phyloP scores from a whole-genome alignment of 2,797 vertebrate species.

The Petrocephalus schoutedeni region DNA sequence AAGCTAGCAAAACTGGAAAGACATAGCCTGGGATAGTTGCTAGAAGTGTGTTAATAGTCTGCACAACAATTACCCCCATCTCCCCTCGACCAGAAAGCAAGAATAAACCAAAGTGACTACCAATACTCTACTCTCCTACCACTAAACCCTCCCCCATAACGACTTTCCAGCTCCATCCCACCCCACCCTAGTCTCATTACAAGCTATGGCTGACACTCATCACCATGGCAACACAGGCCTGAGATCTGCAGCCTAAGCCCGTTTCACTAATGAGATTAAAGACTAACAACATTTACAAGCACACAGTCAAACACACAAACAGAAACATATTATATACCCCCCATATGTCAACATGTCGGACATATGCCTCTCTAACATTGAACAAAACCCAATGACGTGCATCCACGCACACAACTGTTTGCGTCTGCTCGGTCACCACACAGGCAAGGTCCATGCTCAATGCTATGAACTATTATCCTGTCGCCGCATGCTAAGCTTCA shows the following conservation, averaged over 20 bases:
- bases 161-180: not conserved
- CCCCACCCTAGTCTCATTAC: not conserved
- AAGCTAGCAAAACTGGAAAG: not conserved
- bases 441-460: not conserved
- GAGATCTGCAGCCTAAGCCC: conserved; percentile 37
- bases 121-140: not conserved
- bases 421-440: not conserved
- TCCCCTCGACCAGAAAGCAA: not conserved
- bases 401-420: not conserved
- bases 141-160: not conserved
- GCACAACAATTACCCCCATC: not conserved
- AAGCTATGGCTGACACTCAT: conserved; percentile 25
- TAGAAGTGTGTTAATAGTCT: not conserved
- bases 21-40: not conserved
- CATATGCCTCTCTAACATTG: conserved; percentile 45
- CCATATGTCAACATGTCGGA: not conserved
- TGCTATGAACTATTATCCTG: not conserved
- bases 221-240: conserved; percentile 38
- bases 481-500: not conserved
- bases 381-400: conserved; percentile 42
- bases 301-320: conserved; percentile 15
- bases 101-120: not conserved
- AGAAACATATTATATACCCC: conserved; percentile 16
- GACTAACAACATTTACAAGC: conserved; percentile 26
- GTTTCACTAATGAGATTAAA: conserved; percentile 58